Percentiles rank a stretch among this genome's conserved stretches.
Evolutionary conservation across 2,888 invertebrate species (phyloP).

Genomic region (Cephus sareptanus): DNA sequence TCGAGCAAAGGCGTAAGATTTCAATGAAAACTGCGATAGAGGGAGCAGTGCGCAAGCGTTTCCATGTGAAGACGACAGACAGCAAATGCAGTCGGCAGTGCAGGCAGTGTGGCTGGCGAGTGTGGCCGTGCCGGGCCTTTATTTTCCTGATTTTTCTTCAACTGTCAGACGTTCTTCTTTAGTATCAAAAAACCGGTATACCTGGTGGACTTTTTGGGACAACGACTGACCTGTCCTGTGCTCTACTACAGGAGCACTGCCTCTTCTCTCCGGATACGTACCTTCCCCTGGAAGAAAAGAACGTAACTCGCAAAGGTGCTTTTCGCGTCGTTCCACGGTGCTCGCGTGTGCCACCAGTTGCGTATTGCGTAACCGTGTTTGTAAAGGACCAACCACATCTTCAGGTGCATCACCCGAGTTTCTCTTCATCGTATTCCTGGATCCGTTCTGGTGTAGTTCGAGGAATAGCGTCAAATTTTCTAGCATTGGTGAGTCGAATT

Average conservation of each 20-base stretch:
- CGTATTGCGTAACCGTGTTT: slow-evolving; percentile 56
- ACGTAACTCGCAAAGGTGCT: slow-evolving; percentile 16
- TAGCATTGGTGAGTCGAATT: background rate
- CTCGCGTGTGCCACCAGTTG: slow-evolving; percentile 59
- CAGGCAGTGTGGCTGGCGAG: slow-evolving; percentile 48
- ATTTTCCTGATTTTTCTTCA: slow-evolving; percentile 38
- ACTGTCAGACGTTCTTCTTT: slow-evolving; percentile 29
- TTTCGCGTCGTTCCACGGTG: slow-evolving; percentile 1
- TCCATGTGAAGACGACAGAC: slow-evolving; percentile 27
- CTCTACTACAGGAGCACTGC: background rate
- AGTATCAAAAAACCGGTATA: background rate
- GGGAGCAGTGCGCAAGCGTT: background rate
- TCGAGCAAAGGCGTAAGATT: background rate
- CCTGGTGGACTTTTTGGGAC: background rate
- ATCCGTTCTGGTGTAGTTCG: background rate
- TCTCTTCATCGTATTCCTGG: background rate
- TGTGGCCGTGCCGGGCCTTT: slow-evolving; percentile 40
- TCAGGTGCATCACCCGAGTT: background rate
- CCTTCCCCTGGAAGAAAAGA: slow-evolving; percentile 16
- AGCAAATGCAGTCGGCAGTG: slow-evolving; percentile 37
- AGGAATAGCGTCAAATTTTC: background rate
- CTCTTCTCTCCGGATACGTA: background rate
- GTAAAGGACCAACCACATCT: background rate
- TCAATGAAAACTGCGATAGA: background rate
- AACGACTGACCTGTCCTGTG: background rate